phyloP scores from a whole-genome alignment of 2,888 invertebrate species.

The Neocrepidodera transversa region DNA sequence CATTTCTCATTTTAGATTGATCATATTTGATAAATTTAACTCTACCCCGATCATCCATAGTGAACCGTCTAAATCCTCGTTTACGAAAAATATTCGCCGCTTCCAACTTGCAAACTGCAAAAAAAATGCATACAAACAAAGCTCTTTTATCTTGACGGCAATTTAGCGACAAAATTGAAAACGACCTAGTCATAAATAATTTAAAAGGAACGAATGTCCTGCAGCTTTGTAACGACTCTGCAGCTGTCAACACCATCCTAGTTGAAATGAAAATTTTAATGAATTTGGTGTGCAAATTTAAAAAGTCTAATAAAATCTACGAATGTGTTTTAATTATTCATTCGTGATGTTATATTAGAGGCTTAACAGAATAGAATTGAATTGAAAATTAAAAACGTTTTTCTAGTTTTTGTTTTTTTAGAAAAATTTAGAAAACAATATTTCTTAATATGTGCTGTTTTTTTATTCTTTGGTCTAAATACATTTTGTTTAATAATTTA shows the following conservation, averaged over 20 bases:
- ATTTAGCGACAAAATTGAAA: constrained; percentile 14
- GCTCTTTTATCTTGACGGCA: constrained; percentile 11
- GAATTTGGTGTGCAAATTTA: constrained; percentile 17
- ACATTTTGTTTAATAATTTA: no score
- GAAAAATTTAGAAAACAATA: no score
- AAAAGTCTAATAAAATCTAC: constrained; percentile 13
- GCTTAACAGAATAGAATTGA: neutral
- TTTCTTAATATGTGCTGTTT: no score
- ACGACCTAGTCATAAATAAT: constrained; percentile 21
- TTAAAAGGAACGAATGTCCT: constrained; percentile 19
- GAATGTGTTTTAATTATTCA: constrained; percentile 21
- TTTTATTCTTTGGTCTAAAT: no score
- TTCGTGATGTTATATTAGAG: neutral
- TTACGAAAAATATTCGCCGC: no score
- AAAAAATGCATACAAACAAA: neutral
- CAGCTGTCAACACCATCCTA: constrained; percentile 17
- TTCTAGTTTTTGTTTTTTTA: neutral
- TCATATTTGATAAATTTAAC: no score
- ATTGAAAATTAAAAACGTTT: neutral
- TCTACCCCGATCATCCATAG: no score
- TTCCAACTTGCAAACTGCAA: no score
- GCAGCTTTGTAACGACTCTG: constrained; percentile 6
- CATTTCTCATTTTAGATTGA: no score
- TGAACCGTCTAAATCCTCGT: no score
- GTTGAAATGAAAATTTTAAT: constrained; percentile 20